Evolutionary conservation across 2,113 vertebrate genomes (phyloP).

Genomic region (zebrafish (Danio rerio)): GRCz12tu NC_133179.1:7978001-7978500

Average conservation of each 20-base stretch:
- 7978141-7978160: too few species aligned
- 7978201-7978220: background rate
- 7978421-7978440: too few species aligned
- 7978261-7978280: slow-evolving; percentile 14
- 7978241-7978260: slow-evolving; percentile 16
- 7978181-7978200: background rate
- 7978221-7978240: slow-evolving; percentile 64
- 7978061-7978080: background rate
- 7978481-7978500: too few species aligned
- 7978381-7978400: too few species aligned
- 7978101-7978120: slow-evolving; percentile 12
- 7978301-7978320: slow-evolving; percentile 43
- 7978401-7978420: too few species aligned
- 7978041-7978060: background rate
- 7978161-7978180: background rate
- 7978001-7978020: background rate
- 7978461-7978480: too few species aligned
- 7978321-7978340: slow-evolving; percentile 51
- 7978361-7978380: background rate
- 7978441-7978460: too few species aligned
- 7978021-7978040: background rate
- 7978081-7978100: background rate
- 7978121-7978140: too few species aligned
- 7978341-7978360: slow-evolving; percentile 46
- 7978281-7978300: slow-evolving; percentile 24